These are phyloP conservation scores for Mus musculus DNA, from an alignment of 2,113 vertebrate genomes.

Conservation along the genomic window DNA sequence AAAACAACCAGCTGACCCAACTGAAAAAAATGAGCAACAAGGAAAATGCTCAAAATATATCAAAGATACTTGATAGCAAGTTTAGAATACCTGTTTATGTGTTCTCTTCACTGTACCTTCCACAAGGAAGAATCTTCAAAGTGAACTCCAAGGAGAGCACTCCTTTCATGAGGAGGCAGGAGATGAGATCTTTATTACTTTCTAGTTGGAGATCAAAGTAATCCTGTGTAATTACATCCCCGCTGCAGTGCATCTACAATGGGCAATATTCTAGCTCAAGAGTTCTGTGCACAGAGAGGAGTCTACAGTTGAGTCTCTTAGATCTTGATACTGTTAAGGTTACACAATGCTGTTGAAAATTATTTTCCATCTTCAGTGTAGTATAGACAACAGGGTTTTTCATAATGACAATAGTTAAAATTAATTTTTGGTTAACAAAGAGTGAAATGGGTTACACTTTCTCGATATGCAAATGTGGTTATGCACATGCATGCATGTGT, in stretches of 20 bases:
- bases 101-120: neutral
- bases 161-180: neutral
- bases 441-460: neutral
- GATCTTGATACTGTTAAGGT: neutral
- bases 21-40: neutral
- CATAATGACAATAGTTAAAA: neutral
- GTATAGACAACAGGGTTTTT: neutral
- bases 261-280: neutral
- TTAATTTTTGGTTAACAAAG: neutral
- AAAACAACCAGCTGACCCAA: neutral
- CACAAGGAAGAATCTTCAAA: neutral
- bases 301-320: neutral
- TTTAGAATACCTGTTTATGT: neutral
- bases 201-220: neutral
- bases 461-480: neutral
- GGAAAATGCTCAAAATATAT: neutral
- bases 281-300: neutral
- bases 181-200: neutral
- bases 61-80: neutral
- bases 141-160: neutral
- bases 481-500: no score
- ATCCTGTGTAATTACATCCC: neutral
- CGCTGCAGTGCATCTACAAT: neutral
- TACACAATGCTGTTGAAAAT: neutral
- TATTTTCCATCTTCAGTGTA: neutral